Evolutionary conservation across 2,888 invertebrate genomes (phyloP), one percentile per base, ranked within the genome.

Genomic region (Myopa testacea): DNA sequence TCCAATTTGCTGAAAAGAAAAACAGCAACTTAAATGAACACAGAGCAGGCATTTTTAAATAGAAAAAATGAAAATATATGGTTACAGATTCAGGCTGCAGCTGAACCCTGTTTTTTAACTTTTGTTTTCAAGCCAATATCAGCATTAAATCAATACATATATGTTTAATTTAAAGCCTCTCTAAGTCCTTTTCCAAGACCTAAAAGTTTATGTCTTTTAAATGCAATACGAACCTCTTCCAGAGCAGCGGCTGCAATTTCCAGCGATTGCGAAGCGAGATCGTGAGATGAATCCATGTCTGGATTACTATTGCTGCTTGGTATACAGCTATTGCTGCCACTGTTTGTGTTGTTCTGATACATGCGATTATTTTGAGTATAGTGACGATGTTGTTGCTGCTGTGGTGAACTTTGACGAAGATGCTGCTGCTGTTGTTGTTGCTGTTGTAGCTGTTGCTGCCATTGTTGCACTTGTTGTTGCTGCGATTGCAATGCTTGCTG

Each of bases 1-100:
- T 80, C 89, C 88, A 81, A 89, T 87, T 86, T 88, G 86, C 89
- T 89, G 75, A 0, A 82, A 84, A 77, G 1, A 69, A 63, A 75
- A 75, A 75, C 12, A 69, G 45, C 12, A 1, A 10, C 38, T 38
- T 50, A 34, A n/a, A 38, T 10, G 16, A 34, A 37, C 4, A 55
- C 5, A 8, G 45, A 45, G 26, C 45, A 45, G 45, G 45, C 45
- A 8, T 8, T 8, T 45, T 45, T 8, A 10, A 45, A 6, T 8
- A 45, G 3, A 10, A 8, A 45, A 10, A 45, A 45, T 45, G 4
- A 45, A 10, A 8, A 45, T 45, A 45, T 8, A 6, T 6, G 7
- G 45, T 45, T 45, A 40, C 40, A 40, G 40, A 40, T 40, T 40
- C 4, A 40, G n/a, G n/a, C n/a, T n/a, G n/a, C n/a, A n/a, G n/a